Percentiles rank a stretch among this genome's conserved stretches.
Conservation (phyloP, 2,888 invertebrate species). For the Protophormia terraenovae region DNA sequence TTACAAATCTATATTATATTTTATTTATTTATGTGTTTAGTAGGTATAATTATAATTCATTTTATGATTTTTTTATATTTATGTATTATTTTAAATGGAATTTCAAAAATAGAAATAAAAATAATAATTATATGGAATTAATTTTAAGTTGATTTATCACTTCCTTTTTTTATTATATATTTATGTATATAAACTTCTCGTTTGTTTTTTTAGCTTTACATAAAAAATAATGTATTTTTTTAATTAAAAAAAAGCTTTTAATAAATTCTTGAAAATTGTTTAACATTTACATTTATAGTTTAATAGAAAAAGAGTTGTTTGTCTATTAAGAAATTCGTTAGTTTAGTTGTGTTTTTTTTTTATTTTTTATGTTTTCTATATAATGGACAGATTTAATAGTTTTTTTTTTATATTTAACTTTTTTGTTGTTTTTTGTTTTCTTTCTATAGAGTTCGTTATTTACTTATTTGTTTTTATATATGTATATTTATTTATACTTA, state of each 20-base stretch:
- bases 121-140: slow-evolving; percentile 38
- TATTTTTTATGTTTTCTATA: slow-evolving; percentile 56
- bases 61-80: neutral
- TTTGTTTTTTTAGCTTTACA: slow-evolving; percentile 39
- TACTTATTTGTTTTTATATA: slow-evolving; percentile 6
- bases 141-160: slow-evolving; percentile 48
- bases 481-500: neutral
- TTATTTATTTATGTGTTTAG: neutral
- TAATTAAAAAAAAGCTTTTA: slow-evolving; percentile 37
- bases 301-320: slow-evolving; percentile 55
- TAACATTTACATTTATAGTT: slow-evolving; percentile 57
- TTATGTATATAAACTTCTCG: slow-evolving; percentile 21
- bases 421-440: slow-evolving; percentile 26
- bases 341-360: slow-evolving; percentile 52
- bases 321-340: slow-evolving; percentile 77
- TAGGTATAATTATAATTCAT: neutral
- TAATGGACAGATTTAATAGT: slow-evolving; percentile 64
- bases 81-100: neutral
- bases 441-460: slow-evolving; percentile 24
- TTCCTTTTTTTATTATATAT: slow-evolving; percentile 1
- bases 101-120: slow-evolving; percentile 8
- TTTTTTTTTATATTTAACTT: slow-evolving; percentile 45
- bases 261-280: slow-evolving; percentile 50
- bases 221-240: neutral
- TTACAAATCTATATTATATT: slow-evolving; percentile 16